These are phyloP conservation scores for Takifugu flavidus DNA, from an alignment of 2,113 vertebrate genomes.

Conservation along the genomic window DNA sequence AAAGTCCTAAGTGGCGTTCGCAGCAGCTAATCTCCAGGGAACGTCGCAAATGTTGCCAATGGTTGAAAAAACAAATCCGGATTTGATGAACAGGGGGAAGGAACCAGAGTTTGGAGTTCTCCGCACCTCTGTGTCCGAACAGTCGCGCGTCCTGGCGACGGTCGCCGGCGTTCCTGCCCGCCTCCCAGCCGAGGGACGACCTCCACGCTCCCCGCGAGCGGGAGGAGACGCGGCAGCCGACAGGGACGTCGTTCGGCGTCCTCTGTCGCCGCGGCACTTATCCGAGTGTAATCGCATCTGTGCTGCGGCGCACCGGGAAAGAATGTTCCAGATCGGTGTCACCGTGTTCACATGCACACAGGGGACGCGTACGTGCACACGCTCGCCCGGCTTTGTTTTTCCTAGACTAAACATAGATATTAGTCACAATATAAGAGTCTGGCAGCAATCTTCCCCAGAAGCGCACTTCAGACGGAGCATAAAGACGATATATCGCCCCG, in stretches of 20 bases:
- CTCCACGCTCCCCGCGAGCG: conserved; percentile 34
- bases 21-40: neutral
- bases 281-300: conserved; percentile 64
- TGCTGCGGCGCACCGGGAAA: conserved; percentile 37
- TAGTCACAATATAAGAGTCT: conserved; percentile 73
- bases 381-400: conserved; percentile 51
- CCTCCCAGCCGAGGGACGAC: conserved; percentile 55
- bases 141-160: no score
- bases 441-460: conserved; percentile 58
- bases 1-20: neutral
- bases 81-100: no score
- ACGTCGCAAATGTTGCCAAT: neutral
- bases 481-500: conserved; percentile 68
- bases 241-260: conserved; percentile 34
- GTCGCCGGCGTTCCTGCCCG: no score
- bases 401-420: conserved; percentile 69
- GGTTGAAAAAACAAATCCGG: neutral
- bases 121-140: no score
- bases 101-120: neutral
- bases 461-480: conserved; percentile 62
- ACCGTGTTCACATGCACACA: conserved; percentile 21
- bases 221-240: conserved; percentile 7
- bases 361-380: conserved; percentile 23
- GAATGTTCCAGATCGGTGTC: conserved; percentile 46
- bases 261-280: conserved; percentile 51